Evolutionary conservation across 2,888 invertebrate species (phyloP).

Genomic region (Leptarthrus brevirostris): DNA sequence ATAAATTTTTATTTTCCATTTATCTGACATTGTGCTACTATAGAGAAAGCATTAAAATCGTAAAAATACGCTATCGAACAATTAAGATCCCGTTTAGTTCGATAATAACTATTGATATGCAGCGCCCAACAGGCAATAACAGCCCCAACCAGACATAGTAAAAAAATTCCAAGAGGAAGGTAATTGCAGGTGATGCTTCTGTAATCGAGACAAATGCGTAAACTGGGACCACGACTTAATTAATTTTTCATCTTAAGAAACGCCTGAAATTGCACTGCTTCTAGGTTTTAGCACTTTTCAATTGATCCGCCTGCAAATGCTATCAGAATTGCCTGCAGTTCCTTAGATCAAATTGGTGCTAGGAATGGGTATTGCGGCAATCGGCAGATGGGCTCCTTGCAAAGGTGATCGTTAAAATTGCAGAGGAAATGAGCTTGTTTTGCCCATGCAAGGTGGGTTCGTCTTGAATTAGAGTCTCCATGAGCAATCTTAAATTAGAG

Average conservation of each 20-base stretch:
- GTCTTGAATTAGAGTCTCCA: not conserved
- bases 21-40: not conserved
- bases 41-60: conserved; percentile 6
- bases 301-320: conserved; percentile 18
- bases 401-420: conserved; percentile 36
- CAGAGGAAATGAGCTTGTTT: conserved; percentile 37
- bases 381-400: conserved; percentile 22
- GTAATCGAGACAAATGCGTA: conserved; percentile 29
- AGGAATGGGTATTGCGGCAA: not conserved
- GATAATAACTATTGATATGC: conserved; percentile 1
- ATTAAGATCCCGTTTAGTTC: conserved; percentile 20
- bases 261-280: not conserved
- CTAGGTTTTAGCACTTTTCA: conserved; percentile 47
- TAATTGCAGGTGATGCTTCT: conserved; percentile 41
- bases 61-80: not conserved
- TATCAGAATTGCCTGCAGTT: not conserved
- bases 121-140: not conserved
- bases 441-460: conserved; percentile 12
- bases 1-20: not conserved
- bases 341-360: not conserved
- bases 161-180: conserved; percentile 22
- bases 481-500: conserved; percentile 15
- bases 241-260: conserved; percentile 29
- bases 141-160: conserved; percentile 1
- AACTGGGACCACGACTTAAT: conserved; percentile 32